Evolutionary conservation across 2,797 vertebrate genomes (phyloP), one percentile per base, ranked within the genome.

Genomic region (Aratinga solstitialis): DNA sequence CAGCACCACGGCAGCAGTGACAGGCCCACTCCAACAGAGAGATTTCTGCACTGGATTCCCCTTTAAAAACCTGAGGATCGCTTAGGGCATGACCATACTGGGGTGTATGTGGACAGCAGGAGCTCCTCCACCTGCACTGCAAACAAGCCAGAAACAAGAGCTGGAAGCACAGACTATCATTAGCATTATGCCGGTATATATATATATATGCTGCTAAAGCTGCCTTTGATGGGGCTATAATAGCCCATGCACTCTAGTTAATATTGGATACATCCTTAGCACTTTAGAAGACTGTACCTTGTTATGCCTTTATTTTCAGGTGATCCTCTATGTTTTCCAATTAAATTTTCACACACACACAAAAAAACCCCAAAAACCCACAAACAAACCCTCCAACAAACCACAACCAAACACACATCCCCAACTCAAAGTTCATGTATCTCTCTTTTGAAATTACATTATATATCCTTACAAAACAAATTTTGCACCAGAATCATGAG

Each of bases 351-450:
- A 59, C 10, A 58, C 23, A 26, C 19, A 40, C 13, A 59, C 11
- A 24, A 30, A 19, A 20, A 21, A 4, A 11, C 10, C 34, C 8
- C 13, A 24, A 32, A 47, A 40, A 19, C 3, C 10, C 21, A 22
- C 5, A 56, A 34, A 54, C 40, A 38, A 17, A 16, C 7, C 3
- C 23, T 36, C n/a, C 22, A 59, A 34, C 56, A 45, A 38, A 38
- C 5, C 18, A 16, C 32, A 17, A 45, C 7, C 8, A 43, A 77
- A 22, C 10, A 63, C 6, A n/a, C 0, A 11, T 2, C 7, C 3
- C 9, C 32, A 61, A 12, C 17, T 30, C 42, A 76, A 82, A 87
- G n/a, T 38, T 36, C 6, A 36, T 42, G 43, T 59, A 17, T 81
- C 34, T 56, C 11, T 34, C n/a, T 51, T 89, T 78, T 72, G 68